Evolutionary conservation across 2,113 vertebrate species (phyloP), one percentile per base, ranked within the genome.

Genomic region (Phrynocephalus versicolor): DNA sequence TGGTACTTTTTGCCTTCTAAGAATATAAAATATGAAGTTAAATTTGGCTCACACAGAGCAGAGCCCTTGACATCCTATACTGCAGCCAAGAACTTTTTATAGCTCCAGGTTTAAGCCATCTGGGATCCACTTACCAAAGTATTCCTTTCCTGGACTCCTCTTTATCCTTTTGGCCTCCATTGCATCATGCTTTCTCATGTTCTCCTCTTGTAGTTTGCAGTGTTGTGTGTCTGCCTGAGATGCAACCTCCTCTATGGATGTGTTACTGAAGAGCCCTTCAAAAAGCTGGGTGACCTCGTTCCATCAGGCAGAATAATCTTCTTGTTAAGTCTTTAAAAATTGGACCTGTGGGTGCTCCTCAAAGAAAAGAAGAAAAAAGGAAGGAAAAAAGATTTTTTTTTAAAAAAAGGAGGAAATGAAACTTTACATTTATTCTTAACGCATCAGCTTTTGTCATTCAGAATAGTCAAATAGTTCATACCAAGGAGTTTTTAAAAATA

Each of bases 81-180:
- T 76, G 62, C 30, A 35, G 45, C 58, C 25, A 62, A 41, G 37
- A 64, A 30, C 35, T 72, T 45, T 80, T 79, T 51, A 51, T 85
- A 80, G 84, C 33, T 25, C 30, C 25, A 37, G n/a, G 27, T 15
- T 76, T n/a, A 39, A 67, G n/a, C 37, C 77, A 85, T 64, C 70
- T 62, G 37, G 73, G 77, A 64, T 80, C 69, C 7, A 12, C 37
- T 85, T 80, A 51, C 77, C 57, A 51, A 85, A 79, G n/a, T 72
- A 51, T 80, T 77, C 73, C 83, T 77, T 74, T 64, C 57, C 27
- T 55, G 9, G 67, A 18, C 35, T 67, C 62, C 33, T 67, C 64
- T 77, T 69, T 71, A 60, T 62, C 39, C n/a, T 35, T 77, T 72
- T 18, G 7, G 35, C 35, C n/a, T n/a, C n/a, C 23, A 58, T 65